Base-by-base conservation (phyloP, 2,888 invertebrate species). In the Agrenia bidenticulata region DNA sequence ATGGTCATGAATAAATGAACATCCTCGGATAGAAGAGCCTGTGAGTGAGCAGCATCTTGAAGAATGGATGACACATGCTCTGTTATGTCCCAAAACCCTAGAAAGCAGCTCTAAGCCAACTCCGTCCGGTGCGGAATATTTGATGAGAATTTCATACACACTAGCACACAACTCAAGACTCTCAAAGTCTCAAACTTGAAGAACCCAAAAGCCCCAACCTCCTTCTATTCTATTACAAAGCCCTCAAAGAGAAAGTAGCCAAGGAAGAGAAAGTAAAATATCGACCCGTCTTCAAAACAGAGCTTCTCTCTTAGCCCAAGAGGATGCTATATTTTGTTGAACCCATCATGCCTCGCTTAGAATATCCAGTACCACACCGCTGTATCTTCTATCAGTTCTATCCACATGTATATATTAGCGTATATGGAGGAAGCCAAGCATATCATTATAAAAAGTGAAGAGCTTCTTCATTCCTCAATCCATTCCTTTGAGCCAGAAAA, bases 41-140 rank as follows among this genome's bases (percentile, higher is more conserved):
- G 19, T 61, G 58, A 49, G 42, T 49, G 56, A 41, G 61, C 45
- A 64, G 60, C 64, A 68, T 68, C 64, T 68, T 68, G 64, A 68
- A 68, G 68, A 68, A 68, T 68, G 64, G 68, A 68, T 68, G 68
- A 58, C 67, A 64, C 61, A 32, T 32, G 32, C 32, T 32, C 32
- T 4, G 32, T 32, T 32, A 32, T 7, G 11, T 4, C 32, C 61
- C 51, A 54, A 57, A 62, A 58, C 57, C 41, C 53, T n/a, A 55
- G 26, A n/a, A 21, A 55, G 39, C 17, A 1, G 5, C 13, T 55
- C 13, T 32, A 5, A 19, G 42, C 39, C 50, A 21, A 56, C 37
- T 41, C 51, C 37, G 37, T 32, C 32, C 32, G 5, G 4, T 32
- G 5, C 11, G 5, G 32, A 32, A 32, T 32, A 32, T 32, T 32